Percentiles rank a stretch among this genome's conserved stretches.
phyloP scores from a whole-genome alignment of 2,113 vertebrate genomes.

The Eudyptes chrysolophus region DNA sequence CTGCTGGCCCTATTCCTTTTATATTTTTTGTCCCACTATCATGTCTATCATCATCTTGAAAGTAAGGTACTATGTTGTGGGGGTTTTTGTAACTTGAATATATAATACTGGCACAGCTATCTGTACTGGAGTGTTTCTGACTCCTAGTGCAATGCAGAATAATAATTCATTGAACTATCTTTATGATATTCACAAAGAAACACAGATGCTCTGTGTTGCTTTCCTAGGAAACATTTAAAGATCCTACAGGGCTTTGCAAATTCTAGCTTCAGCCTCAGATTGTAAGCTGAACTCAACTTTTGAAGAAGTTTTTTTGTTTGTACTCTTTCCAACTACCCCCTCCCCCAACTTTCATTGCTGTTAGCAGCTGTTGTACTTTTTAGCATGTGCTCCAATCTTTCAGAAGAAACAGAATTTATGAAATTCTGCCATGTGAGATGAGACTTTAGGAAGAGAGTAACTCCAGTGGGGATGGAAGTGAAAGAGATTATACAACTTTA shows the following conservation, averaged over 20 bases:
- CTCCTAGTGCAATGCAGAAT: background rate
- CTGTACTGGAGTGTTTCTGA: background rate
- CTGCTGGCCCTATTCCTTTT: background rate
- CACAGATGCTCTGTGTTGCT: background rate
- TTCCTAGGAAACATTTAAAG: background rate
- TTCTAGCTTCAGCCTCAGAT: background rate
- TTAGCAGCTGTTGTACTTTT: background rate
- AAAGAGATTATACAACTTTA: background rate
- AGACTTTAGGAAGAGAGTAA: background rate
- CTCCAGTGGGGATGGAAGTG: background rate
- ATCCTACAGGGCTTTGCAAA: background rate
- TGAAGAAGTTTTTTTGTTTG: background rate
- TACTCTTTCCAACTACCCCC: background rate
- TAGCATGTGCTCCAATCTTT: background rate
- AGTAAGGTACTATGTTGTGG: background rate
- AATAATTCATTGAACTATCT: background rate
- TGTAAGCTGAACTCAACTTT: background rate
- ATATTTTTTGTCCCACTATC: background rate
- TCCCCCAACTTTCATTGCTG: background rate
- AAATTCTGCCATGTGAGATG: background rate
- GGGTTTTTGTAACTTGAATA: background rate
- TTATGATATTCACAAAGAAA: background rate
- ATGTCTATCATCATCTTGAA: background rate
- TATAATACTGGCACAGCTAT: background rate
- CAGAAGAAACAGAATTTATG: background rate